Percentiles rank a stretch among this genome's conserved stretches.
Evolutionary conservation across 2,113 vertebrate genomes (phyloP).

Genomic region (Tyrannus savana): DNA sequence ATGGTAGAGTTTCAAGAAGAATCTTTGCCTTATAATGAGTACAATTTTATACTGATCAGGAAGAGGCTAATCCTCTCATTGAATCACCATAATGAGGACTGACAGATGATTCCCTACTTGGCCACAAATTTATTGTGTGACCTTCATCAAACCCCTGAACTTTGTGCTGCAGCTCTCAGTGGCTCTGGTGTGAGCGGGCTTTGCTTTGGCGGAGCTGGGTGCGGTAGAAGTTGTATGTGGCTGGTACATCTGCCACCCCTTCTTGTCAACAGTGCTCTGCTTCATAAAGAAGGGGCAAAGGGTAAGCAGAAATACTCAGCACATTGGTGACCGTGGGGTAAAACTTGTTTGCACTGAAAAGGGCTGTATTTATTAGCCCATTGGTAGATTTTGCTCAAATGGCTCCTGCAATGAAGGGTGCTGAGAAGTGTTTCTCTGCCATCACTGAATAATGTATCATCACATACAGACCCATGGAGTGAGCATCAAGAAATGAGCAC

Average conservation of each 20-base stretch:
- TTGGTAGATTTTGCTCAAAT: background rate
- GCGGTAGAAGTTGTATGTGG: fast-evolving
- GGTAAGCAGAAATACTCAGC: background rate
- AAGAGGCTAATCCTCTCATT: slow-evolving; percentile 22
- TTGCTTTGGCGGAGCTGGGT: background rate
- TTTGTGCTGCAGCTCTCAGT: background rate
- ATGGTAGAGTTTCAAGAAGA: background rate
- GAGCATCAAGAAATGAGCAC: background rate
- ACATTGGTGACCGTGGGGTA: background rate
- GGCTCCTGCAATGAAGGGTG: background rate
- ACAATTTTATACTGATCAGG: background rate
- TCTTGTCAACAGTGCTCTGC: background rate
- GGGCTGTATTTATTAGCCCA: background rate
- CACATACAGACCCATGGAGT: background rate
- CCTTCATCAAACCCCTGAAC: slow-evolving; percentile 30
- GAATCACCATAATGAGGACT: background rate
- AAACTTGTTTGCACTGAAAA: background rate
- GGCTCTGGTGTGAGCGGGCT: background rate
- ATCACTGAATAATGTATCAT: background rate
- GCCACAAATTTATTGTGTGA: background rate
- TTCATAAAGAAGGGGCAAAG: background rate
- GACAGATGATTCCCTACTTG: slow-evolving; percentile 9
- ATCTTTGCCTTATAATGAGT: background rate
- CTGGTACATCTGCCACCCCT: background rate
- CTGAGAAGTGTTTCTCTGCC: background rate